These are phyloP conservation scores for Fopius arisanus DNA, from an alignment of 1,140 invertebrate genomes.

Conservation along the genomic window DNA sequence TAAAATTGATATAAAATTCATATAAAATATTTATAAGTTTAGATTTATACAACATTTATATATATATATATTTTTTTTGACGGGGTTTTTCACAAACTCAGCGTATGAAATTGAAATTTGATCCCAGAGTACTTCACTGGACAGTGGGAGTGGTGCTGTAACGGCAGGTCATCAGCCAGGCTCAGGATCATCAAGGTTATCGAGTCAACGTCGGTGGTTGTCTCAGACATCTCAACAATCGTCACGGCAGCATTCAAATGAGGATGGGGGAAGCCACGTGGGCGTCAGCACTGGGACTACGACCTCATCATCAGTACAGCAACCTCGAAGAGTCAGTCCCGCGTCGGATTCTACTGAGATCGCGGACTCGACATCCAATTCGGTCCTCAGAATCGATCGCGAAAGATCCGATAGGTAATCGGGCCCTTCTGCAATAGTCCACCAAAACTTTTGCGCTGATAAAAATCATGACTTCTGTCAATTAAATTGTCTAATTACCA, in stretches of 20 bases:
- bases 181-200: slow-evolving; percentile 41
- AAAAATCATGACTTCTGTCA: not conserved
- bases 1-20: too few species aligned
- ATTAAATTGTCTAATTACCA: too few species aligned
- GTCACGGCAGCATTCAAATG: slow-evolving; percentile 53
- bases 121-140: slow-evolving; percentile 55
- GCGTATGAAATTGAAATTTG: too few species aligned
- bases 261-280: slow-evolving; percentile 48
- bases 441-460: too few species aligned
- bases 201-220: slow-evolving; percentile 49
- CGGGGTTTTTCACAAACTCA: too few species aligned
- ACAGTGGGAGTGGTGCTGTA: slow-evolving; percentile 42
- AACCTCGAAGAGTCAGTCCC: slow-evolving; percentile 56
- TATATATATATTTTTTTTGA: too few species aligned
- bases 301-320: slow-evolving; percentile 49
- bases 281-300: slow-evolving; percentile 47
- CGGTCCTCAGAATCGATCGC: slow-evolving; percentile 17
- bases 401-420: slow-evolving; percentile 33
- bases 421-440: too few species aligned
- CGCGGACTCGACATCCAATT: slow-evolving; percentile 37
- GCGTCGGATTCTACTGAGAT: slow-evolving; percentile 53
- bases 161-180: slow-evolving; percentile 32
- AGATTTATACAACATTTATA: too few species aligned
- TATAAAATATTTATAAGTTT: too few species aligned
- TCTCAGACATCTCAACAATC: slow-evolving; percentile 51